phyloP scores from a whole-genome alignment of 2,113 vertebrate genomes.

The Gyps fulvus region DNA sequence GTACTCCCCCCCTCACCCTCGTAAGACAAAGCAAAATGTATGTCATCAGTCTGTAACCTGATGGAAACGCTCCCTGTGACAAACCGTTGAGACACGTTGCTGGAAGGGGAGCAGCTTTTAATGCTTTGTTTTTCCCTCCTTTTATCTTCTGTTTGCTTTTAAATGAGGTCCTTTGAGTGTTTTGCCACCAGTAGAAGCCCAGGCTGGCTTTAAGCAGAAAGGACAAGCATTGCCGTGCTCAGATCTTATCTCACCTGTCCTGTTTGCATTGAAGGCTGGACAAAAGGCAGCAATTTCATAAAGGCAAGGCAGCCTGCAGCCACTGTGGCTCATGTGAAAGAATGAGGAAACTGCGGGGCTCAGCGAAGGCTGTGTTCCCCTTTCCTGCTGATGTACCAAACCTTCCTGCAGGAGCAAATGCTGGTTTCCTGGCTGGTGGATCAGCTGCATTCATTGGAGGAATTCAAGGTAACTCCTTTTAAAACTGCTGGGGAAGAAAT shows the following conservation, averaged over 20 bases:
- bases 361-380: background rate
- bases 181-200: background rate
- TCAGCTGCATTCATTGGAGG: background rate
- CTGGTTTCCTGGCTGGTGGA: background rate
- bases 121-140: background rate
- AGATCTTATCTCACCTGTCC: conserved; percentile 3
- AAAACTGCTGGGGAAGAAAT: background rate
- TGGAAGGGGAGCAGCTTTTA: background rate
- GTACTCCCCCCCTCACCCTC: background rate
- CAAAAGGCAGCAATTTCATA: conserved; percentile 31
- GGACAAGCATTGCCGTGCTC: background rate
- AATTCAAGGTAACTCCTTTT: conserved; percentile 7
- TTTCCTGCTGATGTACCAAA: background rate
- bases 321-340: background rate
- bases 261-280: conserved; percentile 48
- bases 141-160: background rate
- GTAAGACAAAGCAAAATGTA: background rate
- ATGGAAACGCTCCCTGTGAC: background rate
- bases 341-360: conserved; percentile 22
- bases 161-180: background rate
- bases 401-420: background rate
- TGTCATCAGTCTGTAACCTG: background rate
- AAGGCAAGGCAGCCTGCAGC: background rate
- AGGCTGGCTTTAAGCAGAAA: background rate
- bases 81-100: background rate